Evolutionary conservation across 2,888 invertebrate genomes (phyloP), one percentile per base, ranked within the genome.

Genomic region (Craniophora ligustri): DNA sequence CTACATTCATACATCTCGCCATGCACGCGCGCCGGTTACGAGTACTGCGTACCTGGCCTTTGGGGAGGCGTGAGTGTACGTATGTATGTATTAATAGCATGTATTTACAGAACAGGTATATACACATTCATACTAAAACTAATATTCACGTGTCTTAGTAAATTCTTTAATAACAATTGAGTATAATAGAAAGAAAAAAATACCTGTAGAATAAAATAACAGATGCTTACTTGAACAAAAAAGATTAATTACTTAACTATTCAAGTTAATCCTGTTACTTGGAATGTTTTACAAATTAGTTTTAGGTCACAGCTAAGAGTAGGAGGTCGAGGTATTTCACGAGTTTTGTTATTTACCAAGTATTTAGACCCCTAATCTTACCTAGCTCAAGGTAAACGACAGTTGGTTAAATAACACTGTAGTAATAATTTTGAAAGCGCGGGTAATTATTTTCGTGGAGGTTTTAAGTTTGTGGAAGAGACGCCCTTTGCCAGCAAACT

Each of bases 221-320:
- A 11, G 5, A 28, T 11, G 15, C 16, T 16, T 10, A 5, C 5
- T 10, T n/a, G 4, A 5, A 26, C 4, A 18, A 30, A 44, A 35
- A 55, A 36, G 16, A 59, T 45, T 63, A 54, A 59, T 59, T 34
- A 39, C 38, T 58, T 13, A 31, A 19, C 14, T 31, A 11, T 40
- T 21, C 13, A 10, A 45, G 21, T 64, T 64, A n/a, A 23, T 21
- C 14, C 13, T n/a, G 41, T 47, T 56, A 13, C 10, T 13, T 15
- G 18, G 23, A 47, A 38, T 64, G 13, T 47, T 64, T 38, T 41
- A 42, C 31, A 38, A 47, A 56, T 47, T 42, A 34, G 28, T 30
- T 63, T 21, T 19, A 34, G 38, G 23, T 32, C 28, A 35, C 11
- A 11, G 14, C 13, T 13, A 15, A n/a, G n/a, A n/a, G n/a, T n/a